Conservation (phyloP, 2,113 vertebrate species). For the Podiceps cristatus region DNA sequence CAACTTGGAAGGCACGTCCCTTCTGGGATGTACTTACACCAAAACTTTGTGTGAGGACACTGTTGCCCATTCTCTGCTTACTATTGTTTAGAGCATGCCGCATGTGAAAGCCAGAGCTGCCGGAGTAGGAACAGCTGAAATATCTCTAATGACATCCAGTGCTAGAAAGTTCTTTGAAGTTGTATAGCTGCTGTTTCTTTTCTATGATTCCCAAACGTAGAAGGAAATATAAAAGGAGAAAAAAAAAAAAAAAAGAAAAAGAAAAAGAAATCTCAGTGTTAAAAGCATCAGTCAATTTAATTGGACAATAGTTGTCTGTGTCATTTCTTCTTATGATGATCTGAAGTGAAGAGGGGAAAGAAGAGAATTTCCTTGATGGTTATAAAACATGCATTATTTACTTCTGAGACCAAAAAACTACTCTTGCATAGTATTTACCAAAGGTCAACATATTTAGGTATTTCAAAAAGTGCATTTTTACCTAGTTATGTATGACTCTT, state of each 20-base stretch:
- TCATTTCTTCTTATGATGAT: conserved; percentile 54
- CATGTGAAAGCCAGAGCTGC: conserved; percentile 44
- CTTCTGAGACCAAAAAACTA: conserved; percentile 21
- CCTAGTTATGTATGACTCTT: neutral
- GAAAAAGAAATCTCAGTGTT: conserved; percentile 8
- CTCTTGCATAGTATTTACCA: conserved; percentile 19
- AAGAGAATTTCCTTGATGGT: conserved; percentile 54
- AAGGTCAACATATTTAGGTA: neutral
- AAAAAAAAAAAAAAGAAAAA: neutral
- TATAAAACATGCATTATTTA: conserved; percentile 51
- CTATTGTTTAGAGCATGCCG: neutral
- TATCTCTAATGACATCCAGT: conserved; percentile 13
- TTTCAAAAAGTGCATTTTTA: conserved; percentile 24
- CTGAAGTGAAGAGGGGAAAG: conserved; percentile 54
- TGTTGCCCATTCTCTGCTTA: neutral
- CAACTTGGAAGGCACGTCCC: neutral
- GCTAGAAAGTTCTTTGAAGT: conserved; percentile 71
- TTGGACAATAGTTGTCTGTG: conserved; percentile 32
- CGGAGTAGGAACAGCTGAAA: conserved; percentile 35
- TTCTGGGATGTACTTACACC: neutral
- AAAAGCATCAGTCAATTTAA: conserved; percentile 64
- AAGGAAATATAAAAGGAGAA: neutral
- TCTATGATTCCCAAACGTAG: conserved; percentile 68
- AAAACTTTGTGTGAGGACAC: neutral
- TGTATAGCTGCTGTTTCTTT: conserved; percentile 55